Conservation (phyloP, 1,140 invertebrate genomes). For the Geopemphigus sp. region DNA sequence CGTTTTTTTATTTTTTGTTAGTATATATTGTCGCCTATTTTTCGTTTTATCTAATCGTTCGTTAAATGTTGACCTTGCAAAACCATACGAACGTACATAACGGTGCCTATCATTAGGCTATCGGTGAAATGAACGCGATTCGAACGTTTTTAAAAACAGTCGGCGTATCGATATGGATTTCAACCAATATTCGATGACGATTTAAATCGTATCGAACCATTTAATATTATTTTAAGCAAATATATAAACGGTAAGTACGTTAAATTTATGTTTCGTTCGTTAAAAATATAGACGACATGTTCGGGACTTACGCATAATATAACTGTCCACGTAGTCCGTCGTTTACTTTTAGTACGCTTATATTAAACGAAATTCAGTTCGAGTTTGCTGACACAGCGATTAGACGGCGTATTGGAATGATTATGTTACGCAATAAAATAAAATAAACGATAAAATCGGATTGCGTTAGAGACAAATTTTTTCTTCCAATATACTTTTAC, state of each 20-base stretch:
- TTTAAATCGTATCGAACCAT: too few relatives aligned
- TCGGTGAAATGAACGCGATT: too few relatives aligned
- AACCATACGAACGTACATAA: too few relatives aligned
- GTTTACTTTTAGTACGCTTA: slow-evolving; percentile 2
- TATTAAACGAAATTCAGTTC: not conserved
- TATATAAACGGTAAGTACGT: not conserved
- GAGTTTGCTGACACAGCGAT: slow-evolving; percentile 4
- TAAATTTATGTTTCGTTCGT: not conserved
- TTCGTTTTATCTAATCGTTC: too few relatives aligned
- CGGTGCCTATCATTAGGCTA: too few relatives aligned
- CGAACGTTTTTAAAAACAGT: too few relatives aligned
- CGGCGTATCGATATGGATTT: too few relatives aligned
- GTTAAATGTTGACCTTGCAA: too few relatives aligned
- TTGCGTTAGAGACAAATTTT: slow-evolving; percentile 34
- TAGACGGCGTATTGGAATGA: slow-evolving; percentile 14
- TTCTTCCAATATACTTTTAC: slow-evolving; percentile 34
- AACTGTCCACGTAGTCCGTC: not conserved
- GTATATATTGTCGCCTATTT: too few relatives aligned
- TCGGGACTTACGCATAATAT: not conserved
- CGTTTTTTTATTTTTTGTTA: too few relatives aligned
- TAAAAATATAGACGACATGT: not conserved
- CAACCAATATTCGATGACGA: too few relatives aligned
- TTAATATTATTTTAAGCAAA: too few relatives aligned
- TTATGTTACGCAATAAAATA: slow-evolving; percentile 19
- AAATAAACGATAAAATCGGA: slow-evolving; percentile 30